phyloP scores from a whole-genome alignment of 2,888 invertebrate genomes.

The Lasiommata megera region DNA sequence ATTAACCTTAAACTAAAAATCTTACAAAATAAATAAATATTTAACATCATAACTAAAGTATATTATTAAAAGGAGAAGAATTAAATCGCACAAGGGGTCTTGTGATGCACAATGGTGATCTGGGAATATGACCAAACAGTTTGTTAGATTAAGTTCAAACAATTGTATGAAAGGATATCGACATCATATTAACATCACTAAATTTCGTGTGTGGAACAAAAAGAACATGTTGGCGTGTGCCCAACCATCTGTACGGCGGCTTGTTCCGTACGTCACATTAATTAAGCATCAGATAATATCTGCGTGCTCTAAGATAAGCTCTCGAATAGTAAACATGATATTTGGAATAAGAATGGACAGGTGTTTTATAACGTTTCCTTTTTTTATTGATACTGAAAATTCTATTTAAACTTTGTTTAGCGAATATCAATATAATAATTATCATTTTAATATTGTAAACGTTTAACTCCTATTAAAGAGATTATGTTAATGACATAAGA shows the following conservation, averaged over 20 bases:
- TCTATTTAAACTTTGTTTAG: background rate
- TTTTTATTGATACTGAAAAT: background rate
- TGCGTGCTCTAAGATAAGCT: constrained; percentile 49
- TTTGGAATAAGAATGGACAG: constrained; percentile 40
- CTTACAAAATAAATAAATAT: no score
- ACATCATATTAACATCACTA: constrained; percentile 15
- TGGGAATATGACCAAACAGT: no score
- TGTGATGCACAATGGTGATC: no score
- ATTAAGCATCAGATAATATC: constrained; percentile 72
- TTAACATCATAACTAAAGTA: no score
- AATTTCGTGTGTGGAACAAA: constrained; percentile 58
- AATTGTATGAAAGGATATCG: background rate
- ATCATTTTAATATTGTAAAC: no score
- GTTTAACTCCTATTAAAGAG: no score
- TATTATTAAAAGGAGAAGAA: no score
- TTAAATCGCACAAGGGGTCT: no score
- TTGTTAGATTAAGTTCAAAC: no score
- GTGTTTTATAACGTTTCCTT: constrained; percentile 32
- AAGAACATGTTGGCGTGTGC: constrained; percentile 65
- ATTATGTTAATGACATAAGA: no score
- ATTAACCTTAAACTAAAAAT: no score
- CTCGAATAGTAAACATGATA: constrained; percentile 43
- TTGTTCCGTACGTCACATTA: constrained; percentile 73
- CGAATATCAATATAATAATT: no score
- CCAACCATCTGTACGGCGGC: constrained; percentile 69